Evolutionary conservation across 2,888 invertebrate genomes (phyloP).

Genomic region (Spatulosminthurus flaviceps): DNA sequence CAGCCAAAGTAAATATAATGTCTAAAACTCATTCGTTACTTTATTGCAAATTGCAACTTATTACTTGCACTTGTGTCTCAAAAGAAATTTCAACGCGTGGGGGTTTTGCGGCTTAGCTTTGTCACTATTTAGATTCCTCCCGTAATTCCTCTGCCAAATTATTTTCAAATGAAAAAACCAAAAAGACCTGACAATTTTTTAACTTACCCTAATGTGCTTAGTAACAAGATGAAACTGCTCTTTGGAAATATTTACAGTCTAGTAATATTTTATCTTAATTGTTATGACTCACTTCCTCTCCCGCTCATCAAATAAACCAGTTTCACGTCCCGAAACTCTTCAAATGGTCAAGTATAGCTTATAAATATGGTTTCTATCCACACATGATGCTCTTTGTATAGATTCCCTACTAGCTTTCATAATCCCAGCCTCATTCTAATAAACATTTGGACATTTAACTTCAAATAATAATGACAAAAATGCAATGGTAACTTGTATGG

Average conservation of each 20-base stretch:
- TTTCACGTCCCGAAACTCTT: not conserved
- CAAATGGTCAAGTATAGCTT: not conserved
- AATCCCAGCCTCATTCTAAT: not conserved
- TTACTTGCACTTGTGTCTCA: not conserved
- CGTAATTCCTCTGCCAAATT: not conserved
- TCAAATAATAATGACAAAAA: not conserved
- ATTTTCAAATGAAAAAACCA: not conserved
- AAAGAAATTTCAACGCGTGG: not conserved
- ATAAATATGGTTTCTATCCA: too few relatives aligned
- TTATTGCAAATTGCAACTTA: conserved; percentile 13
- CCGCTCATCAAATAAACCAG: not conserved
- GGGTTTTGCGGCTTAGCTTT: conserved; percentile 9
- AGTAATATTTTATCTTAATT: too few relatives aligned
- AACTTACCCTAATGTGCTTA: not conserved
- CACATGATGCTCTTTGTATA: not conserved
- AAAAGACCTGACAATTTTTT: not conserved
- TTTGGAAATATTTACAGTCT: too few relatives aligned
- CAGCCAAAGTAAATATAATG: conserved; percentile 18
- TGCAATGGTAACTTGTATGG: not conserved
- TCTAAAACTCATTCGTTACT: not conserved
- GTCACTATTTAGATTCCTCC: not conserved
- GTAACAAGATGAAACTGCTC: not conserved
- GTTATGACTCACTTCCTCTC: not conserved
- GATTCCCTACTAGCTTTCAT: not conserved
- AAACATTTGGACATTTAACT: not conserved